Base-by-base conservation (phyloP, 1,140 invertebrate species). In the Formica exsecta region DNA sequence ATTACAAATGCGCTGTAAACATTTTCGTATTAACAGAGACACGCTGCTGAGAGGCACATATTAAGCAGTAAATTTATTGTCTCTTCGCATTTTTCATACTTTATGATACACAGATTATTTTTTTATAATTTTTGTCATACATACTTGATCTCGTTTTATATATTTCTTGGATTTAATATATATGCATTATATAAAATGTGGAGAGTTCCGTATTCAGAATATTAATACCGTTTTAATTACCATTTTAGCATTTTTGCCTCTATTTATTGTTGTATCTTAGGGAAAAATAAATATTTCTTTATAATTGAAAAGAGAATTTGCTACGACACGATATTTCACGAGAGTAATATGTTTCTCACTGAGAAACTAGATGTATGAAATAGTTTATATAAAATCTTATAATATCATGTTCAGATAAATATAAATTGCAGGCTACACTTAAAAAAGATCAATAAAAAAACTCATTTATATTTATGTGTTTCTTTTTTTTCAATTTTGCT, bases 151-250 rank as follows among this genome's bases (percentile, higher is more conserved):
- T 84, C 80, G 59, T 75, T 74, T 74, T 51, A 38, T 51, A n/a
- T 79, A n/a, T 84, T 61, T 38, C 16, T 62, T 41, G 22, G 16
- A 70, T 44, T 13, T 36, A 83, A 64, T 65, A 51, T 54, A 32
- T 16, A 25, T 38, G 11, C 48, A 44, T 44, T 44, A 54, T 41
- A 68, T 68, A 38, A 79, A 80, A 68, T 54, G 62, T 54, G 13
- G 64, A 5, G 41, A 68, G 4, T 79, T 79, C 62, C 62, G 76
- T 79, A 79, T 79, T 79, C 62, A 79, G 76, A 66, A 68, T 79
- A 66, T 51, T 48, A 36, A 44, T 16, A 13, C 62, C 3, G 3
- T 76, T 64, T 25, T 44, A n/a, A 59, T 2, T 0, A 29, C 1
- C 25, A 29, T n/a, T 74, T 7, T 1, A 54, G 9, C 16, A 29